Conservation (phyloP, 2,888 invertebrate species). For the Taenaris catops region DNA sequence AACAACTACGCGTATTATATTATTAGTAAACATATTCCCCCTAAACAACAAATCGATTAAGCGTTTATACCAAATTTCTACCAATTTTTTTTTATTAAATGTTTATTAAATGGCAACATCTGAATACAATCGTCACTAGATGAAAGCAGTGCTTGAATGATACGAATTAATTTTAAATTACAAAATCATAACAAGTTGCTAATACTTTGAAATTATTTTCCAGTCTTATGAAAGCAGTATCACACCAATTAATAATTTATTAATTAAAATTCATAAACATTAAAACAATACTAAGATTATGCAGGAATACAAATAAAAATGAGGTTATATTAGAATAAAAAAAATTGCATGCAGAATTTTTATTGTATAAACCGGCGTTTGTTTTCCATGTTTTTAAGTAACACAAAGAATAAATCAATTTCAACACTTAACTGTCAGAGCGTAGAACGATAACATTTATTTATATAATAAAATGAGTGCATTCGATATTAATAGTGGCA, state of each 20-base stretch:
- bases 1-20: conserved; percentile 15
- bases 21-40: conserved; percentile 10
- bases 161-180: neutral
- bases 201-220: conserved; percentile 45
- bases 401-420: no score
- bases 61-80: conserved; percentile 33
- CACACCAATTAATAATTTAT: conserved; percentile 12
- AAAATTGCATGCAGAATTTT: no score
- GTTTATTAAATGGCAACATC: conserved; percentile 28
- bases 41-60: conserved; percentile 13
- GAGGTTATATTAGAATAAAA: no score
- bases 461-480: no score
- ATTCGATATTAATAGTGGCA: conserved; percentile 25
- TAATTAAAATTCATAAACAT: no score
- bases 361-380: no score
- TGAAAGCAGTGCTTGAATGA: conserved; percentile 12
- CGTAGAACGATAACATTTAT: no score
- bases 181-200: conserved; percentile 23
- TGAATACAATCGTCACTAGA: conserved; percentile 7
- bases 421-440: no score
- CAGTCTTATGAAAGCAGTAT: conserved; percentile 26
- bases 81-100: conserved; percentile 25
- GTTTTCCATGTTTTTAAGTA: no score
- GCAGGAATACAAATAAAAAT: no score
- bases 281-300: no score